Evolutionary conservation across 2,113 vertebrate genomes (phyloP).

Genomic region (Festucalex cinctus): DNA sequence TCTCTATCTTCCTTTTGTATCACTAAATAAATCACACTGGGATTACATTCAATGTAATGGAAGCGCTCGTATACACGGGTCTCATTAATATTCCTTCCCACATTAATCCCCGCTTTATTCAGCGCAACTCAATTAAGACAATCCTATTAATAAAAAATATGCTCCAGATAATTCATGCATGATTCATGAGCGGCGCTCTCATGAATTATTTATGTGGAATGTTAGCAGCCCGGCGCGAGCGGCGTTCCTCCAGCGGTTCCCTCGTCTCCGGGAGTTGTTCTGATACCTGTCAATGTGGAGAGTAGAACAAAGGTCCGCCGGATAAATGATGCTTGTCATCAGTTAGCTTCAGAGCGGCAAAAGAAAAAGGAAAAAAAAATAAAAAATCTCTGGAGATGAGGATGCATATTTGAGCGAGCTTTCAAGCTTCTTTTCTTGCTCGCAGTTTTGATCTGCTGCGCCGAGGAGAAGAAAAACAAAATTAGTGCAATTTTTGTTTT

Average conservation of each 20-base stretch:
- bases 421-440: conserved; percentile 13
- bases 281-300: conserved; percentile 40
- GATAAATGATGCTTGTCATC: conserved; percentile 57
- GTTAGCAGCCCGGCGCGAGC: conserved; percentile 11
- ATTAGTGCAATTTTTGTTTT: neutral
- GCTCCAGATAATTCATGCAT: conserved; percentile 70
- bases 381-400: conserved; percentile 29
- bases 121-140: conserved; percentile 73
- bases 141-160: conserved; percentile 80
- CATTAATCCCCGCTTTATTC: conserved; percentile 73
- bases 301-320: conserved; percentile 23
- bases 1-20: conserved; percentile 4
- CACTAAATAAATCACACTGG: conserved; percentile 22
- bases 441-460: conserved; percentile 3
- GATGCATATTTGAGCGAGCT: conserved; percentile 35
- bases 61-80: conserved; percentile 32
- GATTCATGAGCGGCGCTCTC: conserved; percentile 65
- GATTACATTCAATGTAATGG: conserved; percentile 33
- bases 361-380: neutral
- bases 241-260: conserved; percentile 1
- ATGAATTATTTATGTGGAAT: conserved; percentile 71
- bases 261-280: conserved; percentile 30
- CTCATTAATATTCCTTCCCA: conserved; percentile 70
- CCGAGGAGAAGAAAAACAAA: neutral
- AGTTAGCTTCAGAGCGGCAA: conserved; percentile 42